phyloP scores from a whole-genome alignment of 2,888 invertebrate genomes.

The Eupithecia abbreviata region DNA sequence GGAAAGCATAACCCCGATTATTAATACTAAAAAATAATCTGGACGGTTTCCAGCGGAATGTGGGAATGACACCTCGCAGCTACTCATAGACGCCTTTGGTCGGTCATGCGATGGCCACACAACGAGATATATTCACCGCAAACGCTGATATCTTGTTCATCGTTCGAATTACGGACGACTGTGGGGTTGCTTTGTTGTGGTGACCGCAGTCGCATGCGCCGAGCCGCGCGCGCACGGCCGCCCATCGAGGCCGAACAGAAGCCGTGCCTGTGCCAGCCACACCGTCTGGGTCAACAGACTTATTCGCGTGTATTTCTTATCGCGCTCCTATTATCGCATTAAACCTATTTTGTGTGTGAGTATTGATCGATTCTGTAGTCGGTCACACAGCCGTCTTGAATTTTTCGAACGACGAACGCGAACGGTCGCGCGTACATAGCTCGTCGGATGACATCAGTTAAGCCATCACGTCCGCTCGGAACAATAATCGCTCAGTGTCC shows the following conservation, averaged over 20 bases:
- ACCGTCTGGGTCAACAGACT: constrained; percentile 78
- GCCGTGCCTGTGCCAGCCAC: constrained; percentile 70
- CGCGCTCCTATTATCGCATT: constrained; percentile 80
- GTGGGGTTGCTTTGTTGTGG: constrained; percentile 69
- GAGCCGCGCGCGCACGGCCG: constrained; percentile 76
- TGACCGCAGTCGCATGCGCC: constrained; percentile 77
- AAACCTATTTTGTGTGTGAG: constrained; percentile 77
- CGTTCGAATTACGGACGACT: constrained; percentile 76
- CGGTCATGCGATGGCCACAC: constrained; percentile 66
- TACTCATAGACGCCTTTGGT: constrained; percentile 57
- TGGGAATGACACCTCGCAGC: constrained; percentile 58
- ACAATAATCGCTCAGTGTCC: constrained; percentile 80
- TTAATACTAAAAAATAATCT: constrained; percentile 61
- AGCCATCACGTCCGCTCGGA: constrained; percentile 78
- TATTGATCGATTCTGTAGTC: constrained; percentile 73
- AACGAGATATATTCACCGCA: constrained; percentile 74
- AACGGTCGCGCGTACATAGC: constrained; percentile 74
- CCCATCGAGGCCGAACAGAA: constrained; percentile 69
- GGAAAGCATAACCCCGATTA: constrained; percentile 40
- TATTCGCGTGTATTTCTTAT: constrained; percentile 81
- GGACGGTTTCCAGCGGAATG: constrained; percentile 75
- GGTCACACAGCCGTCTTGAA: constrained; percentile 68
- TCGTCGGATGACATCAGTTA: constrained; percentile 83
- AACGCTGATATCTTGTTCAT: constrained; percentile 76
- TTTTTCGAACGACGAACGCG: constrained; percentile 70